Evolutionary conservation across 2,888 invertebrate species (phyloP), one percentile per base, ranked within the genome.

Genomic region (Vandiemenella viatica): DNA sequence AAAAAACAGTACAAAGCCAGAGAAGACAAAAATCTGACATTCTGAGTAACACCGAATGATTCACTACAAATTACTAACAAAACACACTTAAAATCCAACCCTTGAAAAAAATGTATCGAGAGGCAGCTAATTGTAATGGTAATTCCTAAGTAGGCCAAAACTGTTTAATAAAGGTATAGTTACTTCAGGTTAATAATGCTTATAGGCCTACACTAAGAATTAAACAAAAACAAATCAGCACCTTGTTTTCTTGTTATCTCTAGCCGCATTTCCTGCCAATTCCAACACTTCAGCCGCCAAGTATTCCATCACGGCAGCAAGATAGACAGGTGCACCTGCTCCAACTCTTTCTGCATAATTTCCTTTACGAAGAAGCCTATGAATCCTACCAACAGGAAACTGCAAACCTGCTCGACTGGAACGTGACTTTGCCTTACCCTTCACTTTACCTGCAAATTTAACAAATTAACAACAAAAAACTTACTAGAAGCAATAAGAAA

Each of bases 261-360:
- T 62, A 0, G 79, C 78, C 0, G 76, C 78, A 51, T 78, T 75
- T 1, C 75, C 70, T 0, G 79, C 75, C 58, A 79, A 66, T 56
- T 79, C 79, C 50, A 79, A 58, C 16, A 79, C 75, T 67, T 83
- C 83, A 16, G 82, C 81, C 0, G 79, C 73, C 19, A 80, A 60
- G 55, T 80, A 80, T 56, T 80, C 79, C 58, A 80, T 61, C 0
- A 75, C 76, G 5, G 75, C 75, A 0, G 74, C 71, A 1, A 76
- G 56, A 55, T 71, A 76, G 1, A 76, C 67, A 0, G 75, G 67
- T 0, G 76, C 74, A 0, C 73, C 73, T 43, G 66, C 65, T 0
- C 75, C 75, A 1, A 76, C 67, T 21, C 76, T 63, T 22, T 74
- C 74, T 0, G 77, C 76, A 57, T 71, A 78, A 61, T 77, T 74